Conservation (phyloP, 2,797 vertebrate genomes). For the Phaenicophaeus curvirostris region DNA sequence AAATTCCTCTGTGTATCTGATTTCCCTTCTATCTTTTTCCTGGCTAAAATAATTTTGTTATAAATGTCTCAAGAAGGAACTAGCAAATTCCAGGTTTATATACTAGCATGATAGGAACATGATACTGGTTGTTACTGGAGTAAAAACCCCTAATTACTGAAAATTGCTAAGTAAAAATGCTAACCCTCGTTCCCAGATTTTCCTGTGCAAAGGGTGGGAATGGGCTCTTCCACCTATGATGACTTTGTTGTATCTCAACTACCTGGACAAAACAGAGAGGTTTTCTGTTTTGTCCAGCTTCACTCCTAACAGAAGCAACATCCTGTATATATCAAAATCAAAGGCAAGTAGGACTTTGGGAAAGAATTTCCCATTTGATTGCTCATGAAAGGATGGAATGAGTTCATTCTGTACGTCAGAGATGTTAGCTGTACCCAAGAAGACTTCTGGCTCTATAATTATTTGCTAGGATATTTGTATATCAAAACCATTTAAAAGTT, state of each 20-base stretch:
- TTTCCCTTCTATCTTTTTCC: neutral
- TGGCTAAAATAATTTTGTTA: neutral
- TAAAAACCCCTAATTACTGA: neutral
- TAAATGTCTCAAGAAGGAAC: neutral
- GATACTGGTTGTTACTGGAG: neutral
- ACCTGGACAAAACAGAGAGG: neutral
- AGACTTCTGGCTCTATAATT: neutral
- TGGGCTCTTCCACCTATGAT: neutral
- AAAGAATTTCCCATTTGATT: slow-evolving; percentile 20
- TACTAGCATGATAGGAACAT: neutral
- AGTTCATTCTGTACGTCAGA: slow-evolving; percentile 14
- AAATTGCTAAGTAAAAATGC: neutral
- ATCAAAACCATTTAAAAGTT: neutral
- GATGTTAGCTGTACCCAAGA: neutral
- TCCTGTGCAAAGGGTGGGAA: neutral
- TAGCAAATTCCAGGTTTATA: neutral
- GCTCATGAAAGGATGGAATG: neutral
- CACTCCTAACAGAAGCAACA: neutral
- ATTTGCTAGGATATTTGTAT: slow-evolving; percentile 42
- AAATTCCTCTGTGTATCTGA: neutral
- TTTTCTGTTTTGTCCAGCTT: neutral
- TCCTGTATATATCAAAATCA: neutral
- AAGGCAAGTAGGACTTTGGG: neutral
- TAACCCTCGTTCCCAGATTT: neutral
- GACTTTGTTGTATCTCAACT: neutral